These are phyloP conservation scores for Choloepus hoffmanni DNA, from an alignment of 2,113 vertebrate genomes.

Conservation along the genomic window DNA sequence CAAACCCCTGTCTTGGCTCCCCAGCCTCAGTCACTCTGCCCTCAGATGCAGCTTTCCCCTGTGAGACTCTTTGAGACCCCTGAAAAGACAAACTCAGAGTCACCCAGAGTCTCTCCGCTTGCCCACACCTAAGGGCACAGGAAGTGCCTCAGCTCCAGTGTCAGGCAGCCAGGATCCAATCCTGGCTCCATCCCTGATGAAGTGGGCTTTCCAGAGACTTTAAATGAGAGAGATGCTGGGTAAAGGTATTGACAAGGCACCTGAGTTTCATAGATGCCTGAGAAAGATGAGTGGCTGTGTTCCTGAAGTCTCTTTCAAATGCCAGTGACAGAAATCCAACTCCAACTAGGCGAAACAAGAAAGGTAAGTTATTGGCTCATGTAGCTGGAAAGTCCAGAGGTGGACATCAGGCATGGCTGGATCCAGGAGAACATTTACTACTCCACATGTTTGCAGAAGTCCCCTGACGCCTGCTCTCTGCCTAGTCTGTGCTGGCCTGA, in stretches of 20 bases:
- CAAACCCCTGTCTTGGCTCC: neutral
- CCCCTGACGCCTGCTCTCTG: neutral
- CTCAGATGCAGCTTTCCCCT: neutral
- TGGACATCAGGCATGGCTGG: neutral
- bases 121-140: neutral
- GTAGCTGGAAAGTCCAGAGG: neutral
- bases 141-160: neutral
- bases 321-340: neutral
- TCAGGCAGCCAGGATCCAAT: neutral
- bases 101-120: accelerated
- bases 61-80: neutral
- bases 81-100: neutral
- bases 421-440: neutral
- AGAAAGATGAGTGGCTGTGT: neutral
- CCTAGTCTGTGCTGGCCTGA: neutral
- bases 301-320: neutral
- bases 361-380: neutral
- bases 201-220: neutral
- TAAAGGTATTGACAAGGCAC: neutral
- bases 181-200: neutral
- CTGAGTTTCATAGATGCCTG: neutral
- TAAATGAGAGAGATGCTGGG: neutral
- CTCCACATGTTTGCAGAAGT: accelerated
- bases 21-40: neutral
- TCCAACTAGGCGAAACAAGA: neutral